phyloP scores from a whole-genome alignment of 2,888 invertebrate species.

The Pseudoips prasinana region DNA sequence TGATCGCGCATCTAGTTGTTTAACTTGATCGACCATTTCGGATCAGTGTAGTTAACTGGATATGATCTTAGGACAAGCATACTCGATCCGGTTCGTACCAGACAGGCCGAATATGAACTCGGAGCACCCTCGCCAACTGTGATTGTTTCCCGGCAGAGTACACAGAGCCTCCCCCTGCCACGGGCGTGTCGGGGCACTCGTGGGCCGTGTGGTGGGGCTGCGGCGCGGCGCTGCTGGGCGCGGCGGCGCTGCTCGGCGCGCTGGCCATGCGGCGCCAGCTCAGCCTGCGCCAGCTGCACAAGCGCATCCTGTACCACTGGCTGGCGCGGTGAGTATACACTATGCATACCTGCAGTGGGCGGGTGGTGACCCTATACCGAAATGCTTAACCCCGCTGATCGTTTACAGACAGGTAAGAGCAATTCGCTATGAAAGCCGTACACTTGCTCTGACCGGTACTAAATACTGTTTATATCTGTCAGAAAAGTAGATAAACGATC shows the following conservation, averaged over 20 bases:
- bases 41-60: too few relatives aligned
- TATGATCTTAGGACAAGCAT: too few relatives aligned
- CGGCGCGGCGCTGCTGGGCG: slow-evolving; percentile 8
- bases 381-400: too few relatives aligned
- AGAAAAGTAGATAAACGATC: too few relatives aligned
- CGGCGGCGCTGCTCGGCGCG: slow-evolving; percentile 12
- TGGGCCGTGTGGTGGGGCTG: slow-evolving; percentile 13
- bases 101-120: not conserved
- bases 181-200: slow-evolving; percentile 17
- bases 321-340: slow-evolving; percentile 24
- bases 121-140: too few relatives aligned
- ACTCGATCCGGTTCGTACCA: too few relatives aligned
- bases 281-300: slow-evolving; percentile 18
- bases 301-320: slow-evolving; percentile 36
- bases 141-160: slow-evolving; percentile 6
- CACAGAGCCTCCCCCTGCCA: not conserved
- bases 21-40: too few relatives aligned
- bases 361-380: not conserved
- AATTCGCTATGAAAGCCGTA: too few relatives aligned
- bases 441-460: too few relatives aligned
- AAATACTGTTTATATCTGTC: too few relatives aligned
- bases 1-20: too few relatives aligned
- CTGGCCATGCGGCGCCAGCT: slow-evolving; percentile 11
- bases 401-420: too few relatives aligned
- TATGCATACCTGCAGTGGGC: not conserved